These are phyloP conservation scores for Exaiptasia diaphana DNA, from an alignment of 64 coral and sea anemone genomes.

Conservation along the genomic window DNA sequence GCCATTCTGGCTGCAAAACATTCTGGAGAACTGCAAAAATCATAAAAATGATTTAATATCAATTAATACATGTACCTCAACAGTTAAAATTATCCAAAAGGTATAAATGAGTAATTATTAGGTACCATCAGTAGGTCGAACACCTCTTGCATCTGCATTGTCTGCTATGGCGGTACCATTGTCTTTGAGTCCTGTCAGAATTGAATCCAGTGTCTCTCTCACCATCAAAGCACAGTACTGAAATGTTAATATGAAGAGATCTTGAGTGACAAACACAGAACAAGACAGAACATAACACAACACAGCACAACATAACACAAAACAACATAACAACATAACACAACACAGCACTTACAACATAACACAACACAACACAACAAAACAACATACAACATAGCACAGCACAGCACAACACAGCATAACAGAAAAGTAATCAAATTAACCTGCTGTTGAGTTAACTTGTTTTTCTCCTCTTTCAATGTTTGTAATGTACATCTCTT, in stretches of 20 bases:
- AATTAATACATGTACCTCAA: neutral
- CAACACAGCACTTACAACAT: too few species aligned
- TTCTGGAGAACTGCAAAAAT: slow-evolving; percentile 59
- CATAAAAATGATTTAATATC: neutral
- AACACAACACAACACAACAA: too few species aligned
- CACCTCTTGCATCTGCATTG: slow-evolving; percentile 68
- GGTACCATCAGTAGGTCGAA: slow-evolving; percentile 68
- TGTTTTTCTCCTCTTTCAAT: slow-evolving; percentile 60
- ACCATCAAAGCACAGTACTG: slow-evolving; percentile 87
- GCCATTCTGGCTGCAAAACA: slow-evolving; percentile 83
- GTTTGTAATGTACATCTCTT: slow-evolving; percentile 36
- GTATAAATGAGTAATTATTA: too few species aligned
- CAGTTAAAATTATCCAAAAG: too few species aligned
- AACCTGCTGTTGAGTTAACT: slow-evolving; percentile 77
- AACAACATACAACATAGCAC: too few species aligned
- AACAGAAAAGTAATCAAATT: too few species aligned
- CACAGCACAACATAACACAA: too few species aligned
- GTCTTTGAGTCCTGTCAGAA: slow-evolving; percentile 30
- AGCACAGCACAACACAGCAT: too few species aligned
- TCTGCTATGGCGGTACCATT: slow-evolving; percentile 66
- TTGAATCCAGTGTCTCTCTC: slow-evolving; percentile 76
- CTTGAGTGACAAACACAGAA: too few species aligned
- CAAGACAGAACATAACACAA: too few species aligned
- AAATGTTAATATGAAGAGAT: too few species aligned
- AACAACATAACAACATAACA: too few species aligned